Conservation (phyloP, 2,797 vertebrate species). For the Dipus sagitta region DNA sequence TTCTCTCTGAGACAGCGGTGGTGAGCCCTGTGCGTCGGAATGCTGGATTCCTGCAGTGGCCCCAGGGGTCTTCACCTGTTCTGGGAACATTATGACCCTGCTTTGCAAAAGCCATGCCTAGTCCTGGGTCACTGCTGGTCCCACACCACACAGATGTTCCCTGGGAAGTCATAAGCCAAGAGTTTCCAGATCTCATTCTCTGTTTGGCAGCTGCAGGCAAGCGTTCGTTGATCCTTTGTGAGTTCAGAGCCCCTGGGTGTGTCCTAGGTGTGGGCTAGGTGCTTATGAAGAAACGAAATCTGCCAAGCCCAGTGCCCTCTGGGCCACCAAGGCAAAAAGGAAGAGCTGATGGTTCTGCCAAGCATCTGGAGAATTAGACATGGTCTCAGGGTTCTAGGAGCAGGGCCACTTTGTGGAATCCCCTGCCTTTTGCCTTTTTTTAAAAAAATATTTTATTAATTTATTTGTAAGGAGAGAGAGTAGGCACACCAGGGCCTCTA, state of each 20-base stretch:
- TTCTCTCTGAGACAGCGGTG: not conserved
- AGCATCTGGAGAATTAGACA: not conserved
- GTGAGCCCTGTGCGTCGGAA: not conserved
- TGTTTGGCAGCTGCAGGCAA: not conserved
- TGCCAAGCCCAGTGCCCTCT: not conserved
- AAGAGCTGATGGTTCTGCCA: not conserved
- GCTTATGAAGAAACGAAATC: not conserved
- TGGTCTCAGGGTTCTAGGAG: fast-evolving
- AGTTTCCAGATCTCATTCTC: not conserved
- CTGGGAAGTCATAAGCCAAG: not conserved
- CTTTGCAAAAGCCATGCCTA: not conserved
- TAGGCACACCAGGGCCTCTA: too few relatives aligned
- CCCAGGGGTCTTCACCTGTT: not conserved
- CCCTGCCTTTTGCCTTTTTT: not conserved
- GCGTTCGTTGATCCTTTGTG: not conserved
- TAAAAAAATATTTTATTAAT: not conserved
- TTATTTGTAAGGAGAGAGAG: not conserved
- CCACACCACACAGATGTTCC: not conserved
- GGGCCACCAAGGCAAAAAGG: not conserved
- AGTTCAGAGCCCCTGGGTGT: not conserved
- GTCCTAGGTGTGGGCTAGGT: not conserved
- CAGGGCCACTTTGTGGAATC: not conserved
- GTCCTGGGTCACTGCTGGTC: not conserved
- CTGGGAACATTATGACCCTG: not conserved
- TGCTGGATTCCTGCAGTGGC: too few relatives aligned